Conservation (phyloP, 1,140 invertebrate genomes). For the Halotydeus destructor region DNA sequence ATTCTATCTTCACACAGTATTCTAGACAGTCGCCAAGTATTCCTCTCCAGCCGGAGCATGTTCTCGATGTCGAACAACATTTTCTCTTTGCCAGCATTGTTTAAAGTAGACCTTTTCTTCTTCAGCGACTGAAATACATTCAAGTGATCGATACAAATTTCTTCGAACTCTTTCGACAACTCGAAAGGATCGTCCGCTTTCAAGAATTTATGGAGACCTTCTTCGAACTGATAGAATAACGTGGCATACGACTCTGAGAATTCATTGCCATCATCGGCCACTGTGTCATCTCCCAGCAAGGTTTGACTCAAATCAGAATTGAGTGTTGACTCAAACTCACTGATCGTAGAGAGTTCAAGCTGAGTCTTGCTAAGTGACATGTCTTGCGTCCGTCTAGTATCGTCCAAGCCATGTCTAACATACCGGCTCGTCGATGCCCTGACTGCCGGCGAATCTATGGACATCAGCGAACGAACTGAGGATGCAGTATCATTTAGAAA, state of each 20-base stretch:
- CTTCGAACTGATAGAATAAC: conserved; percentile 1
- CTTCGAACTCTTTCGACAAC: conserved; percentile 6
- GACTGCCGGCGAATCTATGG: not conserved
- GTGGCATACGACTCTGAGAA: not conserved
- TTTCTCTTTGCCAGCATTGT: not conserved
- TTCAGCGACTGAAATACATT: not conserved
- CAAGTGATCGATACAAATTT: conserved; percentile 3
- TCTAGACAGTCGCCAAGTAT: conserved; percentile 61
- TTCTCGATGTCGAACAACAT: conserved; percentile 1
- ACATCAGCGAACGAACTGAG: no score
- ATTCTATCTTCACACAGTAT: conserved; percentile 56
- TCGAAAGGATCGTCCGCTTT: conserved; percentile 1
- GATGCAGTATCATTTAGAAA: no score
- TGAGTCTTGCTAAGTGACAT: not conserved
- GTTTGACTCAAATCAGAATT: not conserved
- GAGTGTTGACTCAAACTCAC: not conserved
- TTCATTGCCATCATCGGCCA: not conserved
- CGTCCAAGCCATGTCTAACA: not conserved
- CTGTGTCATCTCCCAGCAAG: not conserved
- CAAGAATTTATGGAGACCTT: not conserved
- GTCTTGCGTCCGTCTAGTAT: not conserved
- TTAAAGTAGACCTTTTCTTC: not conserved
- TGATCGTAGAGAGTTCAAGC: not conserved
- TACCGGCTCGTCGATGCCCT: not conserved
- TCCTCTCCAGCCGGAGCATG: conserved; percentile 38